phyloP scores from a whole-genome alignment of 2,888 invertebrate genomes.

The Metallyticus violacea region DNA sequence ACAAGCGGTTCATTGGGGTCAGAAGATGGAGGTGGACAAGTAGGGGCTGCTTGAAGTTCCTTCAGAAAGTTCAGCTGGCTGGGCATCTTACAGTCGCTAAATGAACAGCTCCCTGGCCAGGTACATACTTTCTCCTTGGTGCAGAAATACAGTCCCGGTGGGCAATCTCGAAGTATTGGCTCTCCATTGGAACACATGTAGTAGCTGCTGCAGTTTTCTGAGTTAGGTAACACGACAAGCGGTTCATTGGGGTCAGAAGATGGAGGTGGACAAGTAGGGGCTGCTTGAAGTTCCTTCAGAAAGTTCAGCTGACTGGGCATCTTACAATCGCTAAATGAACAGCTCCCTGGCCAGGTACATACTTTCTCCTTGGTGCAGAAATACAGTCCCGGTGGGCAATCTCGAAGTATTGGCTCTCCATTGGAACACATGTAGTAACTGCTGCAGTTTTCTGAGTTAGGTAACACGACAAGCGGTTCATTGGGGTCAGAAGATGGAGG shows the following conservation, averaged over 20 bases:
- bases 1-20: neutral
- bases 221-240: slow-evolving; percentile 40
- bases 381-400: slow-evolving; percentile 43
- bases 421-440: slow-evolving; percentile 53
- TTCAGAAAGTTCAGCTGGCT: neutral
- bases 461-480: slow-evolving; percentile 36
- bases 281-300: neutral
- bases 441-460: slow-evolving; percentile 46
- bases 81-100: neutral
- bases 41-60: neutral
- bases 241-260: neutral
- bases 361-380: neutral
- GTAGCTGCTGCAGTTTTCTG: slow-evolving; percentile 48
- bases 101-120: neutral
- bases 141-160: slow-evolving; percentile 32
- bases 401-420: slow-evolving; percentile 48
- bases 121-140: neutral
- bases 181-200: slow-evolving; percentile 51
- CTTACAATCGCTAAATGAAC: neutral
- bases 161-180: slow-evolving; percentile 51
- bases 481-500: neutral
- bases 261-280: neutral
- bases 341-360: neutral
- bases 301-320: neutral
- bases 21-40: neutral